A percentile compares a stretch with the other conserved stretches of the same genome.
Conservation (phyloP, 92 coral and sea anemone genomes). For the Porites rus region DNA sequence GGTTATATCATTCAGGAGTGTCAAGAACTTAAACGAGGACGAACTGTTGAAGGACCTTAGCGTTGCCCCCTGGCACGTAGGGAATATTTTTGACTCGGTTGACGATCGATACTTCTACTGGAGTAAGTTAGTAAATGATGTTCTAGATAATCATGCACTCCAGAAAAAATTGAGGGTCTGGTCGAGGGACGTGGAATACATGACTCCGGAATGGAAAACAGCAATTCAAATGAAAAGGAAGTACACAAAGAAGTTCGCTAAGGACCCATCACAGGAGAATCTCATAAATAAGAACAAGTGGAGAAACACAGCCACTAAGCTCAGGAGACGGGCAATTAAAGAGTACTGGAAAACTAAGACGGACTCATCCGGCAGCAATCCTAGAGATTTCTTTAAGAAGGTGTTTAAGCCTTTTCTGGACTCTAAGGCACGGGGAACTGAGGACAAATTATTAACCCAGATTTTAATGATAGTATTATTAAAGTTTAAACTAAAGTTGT, state of each 20-base stretch:
- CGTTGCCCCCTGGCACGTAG: not conserved
- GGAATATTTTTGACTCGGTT: not conserved
- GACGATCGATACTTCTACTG: conserved; percentile 32
- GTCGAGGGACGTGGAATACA: conserved; percentile 41
- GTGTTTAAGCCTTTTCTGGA: conserved; percentile 36
- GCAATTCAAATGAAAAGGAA: conserved; percentile 27
- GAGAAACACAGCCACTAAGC: conserved; percentile 23
- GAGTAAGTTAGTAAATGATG: conserved; percentile 4
- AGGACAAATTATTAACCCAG: not conserved
- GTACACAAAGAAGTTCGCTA: conserved; percentile 15
- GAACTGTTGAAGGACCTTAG: not conserved
- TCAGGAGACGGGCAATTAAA: conserved; percentile 16
- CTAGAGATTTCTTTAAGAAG: conserved; percentile 28
- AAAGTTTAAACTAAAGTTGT: not conserved
- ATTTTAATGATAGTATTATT: not conserved
- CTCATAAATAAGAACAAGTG: conserved; percentile 26
- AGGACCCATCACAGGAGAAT: conserved; percentile 24
- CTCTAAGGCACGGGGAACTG: conserved; percentile 9
- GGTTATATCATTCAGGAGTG: conserved; percentile 2
- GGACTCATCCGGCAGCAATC: conserved; percentile 8
- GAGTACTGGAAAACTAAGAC: conserved; percentile 39
- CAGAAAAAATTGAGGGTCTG: conserved; percentile 36
- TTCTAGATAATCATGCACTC: not conserved
- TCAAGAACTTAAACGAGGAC: not conserved
- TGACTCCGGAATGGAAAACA: conserved; percentile 41